Percentiles rank a stretch among this genome's conserved stretches.
Conservation (phyloP, 2,888 invertebrate species). For the Sarcophaga carnaria region DNA sequence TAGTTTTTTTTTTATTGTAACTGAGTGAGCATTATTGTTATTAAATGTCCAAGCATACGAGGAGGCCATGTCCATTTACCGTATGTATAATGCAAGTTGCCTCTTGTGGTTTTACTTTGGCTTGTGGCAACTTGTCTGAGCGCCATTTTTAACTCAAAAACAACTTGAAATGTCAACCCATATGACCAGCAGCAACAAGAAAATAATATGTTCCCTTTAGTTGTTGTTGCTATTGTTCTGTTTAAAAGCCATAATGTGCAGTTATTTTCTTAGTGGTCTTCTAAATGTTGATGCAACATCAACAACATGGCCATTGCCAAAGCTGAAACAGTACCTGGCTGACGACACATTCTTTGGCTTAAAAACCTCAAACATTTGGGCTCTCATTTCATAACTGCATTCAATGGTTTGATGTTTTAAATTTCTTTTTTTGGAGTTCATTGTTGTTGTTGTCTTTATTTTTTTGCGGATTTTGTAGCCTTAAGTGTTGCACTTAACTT, state of each 20-base stretch:
- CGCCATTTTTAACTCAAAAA: conserved; percentile 26
- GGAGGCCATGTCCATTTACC: neutral
- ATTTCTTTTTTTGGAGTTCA: neutral
- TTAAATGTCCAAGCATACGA: conserved; percentile 6
- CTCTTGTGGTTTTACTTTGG: conserved; percentile 58
- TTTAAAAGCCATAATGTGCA: conserved; percentile 43
- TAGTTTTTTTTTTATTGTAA: conserved; percentile 38
- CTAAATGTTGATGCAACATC: neutral
- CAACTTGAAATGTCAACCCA: conserved; percentile 58
- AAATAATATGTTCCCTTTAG: conserved; percentile 17
- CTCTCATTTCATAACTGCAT: conserved; percentile 55
- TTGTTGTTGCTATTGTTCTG: conserved; percentile 22
- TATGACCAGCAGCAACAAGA: conserved; percentile 21
- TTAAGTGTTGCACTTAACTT: neutral
- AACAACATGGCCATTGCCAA: neutral
- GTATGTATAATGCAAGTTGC: conserved; percentile 24
- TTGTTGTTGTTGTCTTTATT: neutral
- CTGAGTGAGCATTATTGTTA: conserved; percentile 46
- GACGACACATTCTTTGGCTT: conserved; percentile 32
- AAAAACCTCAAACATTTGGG: conserved; percentile 12
- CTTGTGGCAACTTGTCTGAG: conserved; percentile 63
- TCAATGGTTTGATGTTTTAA: conserved; percentile 44
- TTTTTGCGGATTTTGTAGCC: neutral
- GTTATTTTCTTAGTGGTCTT: conserved; percentile 33
- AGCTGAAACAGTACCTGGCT: neutral